Conservation (phyloP, 2,113 vertebrate species). For the Salvelinus namaycush region DNA sequence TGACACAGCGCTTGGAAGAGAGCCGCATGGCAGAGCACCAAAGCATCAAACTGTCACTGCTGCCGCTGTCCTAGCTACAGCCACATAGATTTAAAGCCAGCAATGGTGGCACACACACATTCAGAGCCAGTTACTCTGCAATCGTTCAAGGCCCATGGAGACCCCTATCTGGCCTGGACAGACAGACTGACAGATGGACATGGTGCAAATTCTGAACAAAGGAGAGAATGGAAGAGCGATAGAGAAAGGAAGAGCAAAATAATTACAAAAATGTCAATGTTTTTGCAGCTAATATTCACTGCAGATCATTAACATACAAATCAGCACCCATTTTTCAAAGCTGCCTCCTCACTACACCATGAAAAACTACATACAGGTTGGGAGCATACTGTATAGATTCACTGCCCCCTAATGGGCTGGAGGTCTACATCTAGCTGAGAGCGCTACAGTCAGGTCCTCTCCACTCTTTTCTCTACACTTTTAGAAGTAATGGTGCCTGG, state of each 20-base stretch:
- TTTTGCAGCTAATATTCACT: slow-evolving; percentile 36
- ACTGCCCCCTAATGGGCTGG: slow-evolving; percentile 62
- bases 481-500: no score
- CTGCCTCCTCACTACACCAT: slow-evolving; percentile 21
- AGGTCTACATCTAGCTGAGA: slow-evolving; percentile 56
- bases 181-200: slow-evolving; percentile 40
- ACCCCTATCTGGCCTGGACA: slow-evolving; percentile 41
- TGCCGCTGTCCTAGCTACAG: slow-evolving; percentile 47
- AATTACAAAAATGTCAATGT: slow-evolving; percentile 23
- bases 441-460: slow-evolving; percentile 29
- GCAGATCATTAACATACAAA: slow-evolving; percentile 66
- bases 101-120: slow-evolving; percentile 48
- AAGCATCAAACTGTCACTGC: slow-evolving; percentile 47
- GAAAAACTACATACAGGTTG: slow-evolving; percentile 4
- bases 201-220: slow-evolving; percentile 21
- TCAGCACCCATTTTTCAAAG: slow-evolving; percentile 58
- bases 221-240: slow-evolving; percentile 24
- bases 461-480: slow-evolving; percentile 12
- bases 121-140: slow-evolving; percentile 60
- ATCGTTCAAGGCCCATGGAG: slow-evolving; percentile 67
- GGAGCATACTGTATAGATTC: slow-evolving; percentile 33
- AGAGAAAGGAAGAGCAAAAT: slow-evolving; percentile 21
- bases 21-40: slow-evolving; percentile 71
- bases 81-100: slow-evolving; percentile 46
- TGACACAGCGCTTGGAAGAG: slow-evolving; percentile 63